A percentile compares a stretch with the other conserved stretches of the same genome.
Evolutionary conservation across 2,113 vertebrate genomes (phyloP).

Genomic region (Ancistrus triradiatus): DNA sequence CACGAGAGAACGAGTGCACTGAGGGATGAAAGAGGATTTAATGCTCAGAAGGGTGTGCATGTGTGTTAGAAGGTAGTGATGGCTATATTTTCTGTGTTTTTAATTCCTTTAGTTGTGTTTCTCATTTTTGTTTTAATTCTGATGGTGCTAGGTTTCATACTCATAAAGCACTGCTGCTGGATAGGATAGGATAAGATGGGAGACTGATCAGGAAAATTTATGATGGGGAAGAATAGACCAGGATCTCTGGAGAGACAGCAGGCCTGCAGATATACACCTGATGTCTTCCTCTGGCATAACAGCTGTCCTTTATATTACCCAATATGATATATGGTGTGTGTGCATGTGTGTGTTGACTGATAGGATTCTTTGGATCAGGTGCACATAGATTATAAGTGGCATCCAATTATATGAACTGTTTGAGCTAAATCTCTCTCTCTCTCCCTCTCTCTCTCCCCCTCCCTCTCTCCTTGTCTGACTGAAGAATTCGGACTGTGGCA

Average conservation of each 20-base stretch:
- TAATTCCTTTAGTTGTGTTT: not conserved
- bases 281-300: constrained; percentile 28
- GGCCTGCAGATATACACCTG: constrained; percentile 27
- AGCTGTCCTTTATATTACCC: not conserved
- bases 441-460: too few relatives aligned
- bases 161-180: not conserved
- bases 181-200: not conserved
- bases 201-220: constrained; percentile 14
- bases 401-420: not conserved
- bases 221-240: constrained; percentile 5
- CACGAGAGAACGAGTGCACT: constrained; percentile 52
- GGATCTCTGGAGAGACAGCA: constrained; percentile 10
- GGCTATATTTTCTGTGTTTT: not conserved
- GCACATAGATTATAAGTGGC: not conserved
- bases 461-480: too few relatives aligned
- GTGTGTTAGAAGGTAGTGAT: not conserved
- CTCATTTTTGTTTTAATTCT: not conserved
- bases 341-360: not conserved
- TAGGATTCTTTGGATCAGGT: not conserved
- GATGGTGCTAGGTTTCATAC: too few relatives aligned
- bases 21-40: constrained; percentile 61
- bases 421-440: too few relatives aligned
- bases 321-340: not conserved
- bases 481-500: too few relatives aligned
- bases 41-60: constrained; percentile 29